These are phyloP conservation scores for Mastomys natalensis DNA, from an alignment of 2,113 vertebrate species.

Conservation along the genomic window DNA sequence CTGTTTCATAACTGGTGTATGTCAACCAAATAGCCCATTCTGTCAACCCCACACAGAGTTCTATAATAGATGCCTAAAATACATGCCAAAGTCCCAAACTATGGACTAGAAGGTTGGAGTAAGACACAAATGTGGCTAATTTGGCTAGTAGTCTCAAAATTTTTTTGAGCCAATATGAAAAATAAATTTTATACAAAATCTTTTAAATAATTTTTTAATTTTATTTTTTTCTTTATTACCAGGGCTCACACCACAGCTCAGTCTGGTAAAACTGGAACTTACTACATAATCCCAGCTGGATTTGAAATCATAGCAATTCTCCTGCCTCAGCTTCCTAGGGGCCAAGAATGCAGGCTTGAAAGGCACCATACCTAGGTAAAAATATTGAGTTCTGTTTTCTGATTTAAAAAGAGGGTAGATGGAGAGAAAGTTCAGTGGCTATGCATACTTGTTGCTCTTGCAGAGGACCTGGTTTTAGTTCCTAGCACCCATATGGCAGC, in stretches of 20 bases:
- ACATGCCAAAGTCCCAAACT: background rate
- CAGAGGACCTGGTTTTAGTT: background rate
- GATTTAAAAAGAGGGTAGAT: background rate
- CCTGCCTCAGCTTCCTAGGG: background rate
- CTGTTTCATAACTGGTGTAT: background rate
- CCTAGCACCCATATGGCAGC: background rate
- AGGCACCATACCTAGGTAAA: background rate
- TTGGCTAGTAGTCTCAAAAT: background rate
- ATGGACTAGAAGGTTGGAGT: background rate
- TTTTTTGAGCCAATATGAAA: background rate
- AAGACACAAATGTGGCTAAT: background rate
- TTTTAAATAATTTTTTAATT: background rate
- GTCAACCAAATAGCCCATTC: background rate
- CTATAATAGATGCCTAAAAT: background rate
- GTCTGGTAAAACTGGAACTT: background rate
- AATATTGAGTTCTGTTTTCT: conserved; percentile 1
- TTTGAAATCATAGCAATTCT: background rate
- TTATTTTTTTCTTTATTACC: background rate
- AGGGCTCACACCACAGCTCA: background rate
- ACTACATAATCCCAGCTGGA: background rate
- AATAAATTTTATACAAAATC: background rate
- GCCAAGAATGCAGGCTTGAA: background rate
- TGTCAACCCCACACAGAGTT: background rate
- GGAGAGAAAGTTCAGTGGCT: background rate
- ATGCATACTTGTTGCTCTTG: background rate